Evolutionary conservation across 2,113 vertebrate species (phyloP).

Genomic region (Neomonachus schauinslandi): DNA sequence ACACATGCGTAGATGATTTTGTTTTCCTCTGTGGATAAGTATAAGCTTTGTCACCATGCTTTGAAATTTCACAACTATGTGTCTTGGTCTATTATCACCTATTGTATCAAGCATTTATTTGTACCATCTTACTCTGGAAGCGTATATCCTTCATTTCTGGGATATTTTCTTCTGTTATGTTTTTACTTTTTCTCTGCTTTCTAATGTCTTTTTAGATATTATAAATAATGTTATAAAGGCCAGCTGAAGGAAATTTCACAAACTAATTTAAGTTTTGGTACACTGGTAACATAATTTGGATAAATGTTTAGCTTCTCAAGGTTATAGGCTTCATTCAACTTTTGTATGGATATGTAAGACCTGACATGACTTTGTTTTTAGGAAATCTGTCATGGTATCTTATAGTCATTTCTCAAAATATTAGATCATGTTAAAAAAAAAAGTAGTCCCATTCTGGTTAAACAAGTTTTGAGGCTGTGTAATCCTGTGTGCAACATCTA

Average conservation of each 20-base stretch:
- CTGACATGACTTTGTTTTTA: background rate
- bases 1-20: background rate
- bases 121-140: background rate
- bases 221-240: background rate
- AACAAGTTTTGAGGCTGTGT: background rate
- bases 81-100: background rate
- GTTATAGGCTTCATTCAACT: background rate
- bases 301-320: constrained; percentile 1
- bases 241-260: background rate
- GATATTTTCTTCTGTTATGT: background rate
- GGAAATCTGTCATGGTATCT: background rate
- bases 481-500: background rate
- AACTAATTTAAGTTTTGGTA: constrained; percentile 1
- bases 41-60: background rate
- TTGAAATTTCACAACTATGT: background rate
- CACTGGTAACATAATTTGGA: background rate
- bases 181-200: background rate
- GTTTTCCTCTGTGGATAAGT: background rate
- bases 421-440: background rate
- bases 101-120: background rate
- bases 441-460: background rate
- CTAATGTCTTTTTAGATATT: background rate
- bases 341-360: constrained; percentile 12
- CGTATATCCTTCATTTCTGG: background rate
- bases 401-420: background rate